A percentile compares a stretch with the other conserved stretches of the same genome.
Conservation (phyloP, 2,888 invertebrate species). For the Eupithecia pulchellata region DNA sequence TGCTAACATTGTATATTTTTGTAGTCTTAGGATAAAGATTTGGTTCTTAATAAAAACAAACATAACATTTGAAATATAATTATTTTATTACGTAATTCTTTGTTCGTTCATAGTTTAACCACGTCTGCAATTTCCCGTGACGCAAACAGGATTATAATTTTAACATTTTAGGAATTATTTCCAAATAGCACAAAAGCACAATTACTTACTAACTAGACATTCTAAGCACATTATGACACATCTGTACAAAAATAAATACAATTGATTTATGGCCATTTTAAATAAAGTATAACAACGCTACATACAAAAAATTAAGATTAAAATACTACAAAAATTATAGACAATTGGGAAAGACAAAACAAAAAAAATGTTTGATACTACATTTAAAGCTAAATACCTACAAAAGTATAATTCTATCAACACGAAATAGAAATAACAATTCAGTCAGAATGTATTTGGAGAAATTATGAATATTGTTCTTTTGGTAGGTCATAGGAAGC, state of each 20-base stretch:
- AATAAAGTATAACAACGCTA: slow-evolving; percentile 46
- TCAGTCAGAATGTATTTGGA: slow-evolving; percentile 37
- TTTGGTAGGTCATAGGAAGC: slow-evolving; percentile 32
- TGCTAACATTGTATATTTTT: slow-evolving; percentile 59
- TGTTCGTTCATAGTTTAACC: slow-evolving; percentile 60
- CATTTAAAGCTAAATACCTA: slow-evolving; percentile 28
- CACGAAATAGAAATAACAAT: slow-evolving; percentile 33
- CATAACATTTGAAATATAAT: slow-evolving; percentile 56
- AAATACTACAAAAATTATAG: slow-evolving; percentile 35
- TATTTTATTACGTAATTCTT: slow-evolving; percentile 74
- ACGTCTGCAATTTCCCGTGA: slow-evolving; percentile 49
- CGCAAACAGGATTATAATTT: slow-evolving; percentile 52
- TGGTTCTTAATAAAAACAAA: slow-evolving; percentile 25
- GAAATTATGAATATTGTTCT: slow-evolving; percentile 22
- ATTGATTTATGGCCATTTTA: slow-evolving; percentile 47
- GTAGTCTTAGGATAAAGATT: slow-evolving; percentile 6
- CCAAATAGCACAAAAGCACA: slow-evolving; percentile 47
- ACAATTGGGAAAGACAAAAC: slow-evolving; percentile 39
- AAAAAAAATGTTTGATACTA: slow-evolving; percentile 15
- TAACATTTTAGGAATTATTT: slow-evolving; percentile 48
- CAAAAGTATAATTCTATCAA: slow-evolving; percentile 22
- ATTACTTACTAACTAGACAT: slow-evolving; percentile 45
- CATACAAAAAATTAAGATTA: slow-evolving; percentile 39
- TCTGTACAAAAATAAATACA: slow-evolving; percentile 48
- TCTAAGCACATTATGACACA: slow-evolving; percentile 51